Base-by-base conservation (phyloP, 2,888 invertebrate genomes). In the Willowsia nigromaculata region DNA sequence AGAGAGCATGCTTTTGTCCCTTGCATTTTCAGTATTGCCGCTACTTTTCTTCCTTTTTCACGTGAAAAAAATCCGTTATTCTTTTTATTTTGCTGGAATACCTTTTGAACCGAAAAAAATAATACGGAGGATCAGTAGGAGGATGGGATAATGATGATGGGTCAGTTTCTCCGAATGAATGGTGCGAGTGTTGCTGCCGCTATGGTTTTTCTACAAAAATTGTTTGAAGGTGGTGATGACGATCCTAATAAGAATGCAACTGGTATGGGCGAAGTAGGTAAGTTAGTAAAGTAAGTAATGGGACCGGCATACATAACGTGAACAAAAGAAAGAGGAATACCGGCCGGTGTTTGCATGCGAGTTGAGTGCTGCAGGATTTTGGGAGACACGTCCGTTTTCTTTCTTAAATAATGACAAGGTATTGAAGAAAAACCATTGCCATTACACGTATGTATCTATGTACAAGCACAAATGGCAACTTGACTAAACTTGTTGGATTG, bases 81-180 rank as follows among this genome's bases (percentile, higher is more conserved):
- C 53, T 33, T 53, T 83, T 71, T 62, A 25, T 65, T 37, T 65
- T 25, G 7, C 15, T 13, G 9, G 27, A 30, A 27, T 25, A 59
- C 65, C 37, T 37, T 65, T n/a, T 37, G 59, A 59, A 59, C 59
- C 27, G 25, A 65, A 65, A 30, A 62, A 62, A 59, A 30, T 59
- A n/a, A 25, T n/a, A 15, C 25, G 0, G 13, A 59, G 59, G 25
- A 27, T 25, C 4, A 25, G 25, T 27, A 59, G 25, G 30, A 62
- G 62, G 62, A 56, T 56, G 53, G 50, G 59, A 62, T 11, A 22
- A 68, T 68, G 50, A 50, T 83, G 71, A 85, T 76, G 85, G 85
- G 85, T 85, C 85, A 85, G 85, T 85, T 85, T 47, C 65, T 80
- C 13, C 18, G 59, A 30, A 84, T 84, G 84, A 84, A 84, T 84